Conservation (phyloP, 2,113 vertebrate species). For the Cyanistes caeruleus region DNA sequence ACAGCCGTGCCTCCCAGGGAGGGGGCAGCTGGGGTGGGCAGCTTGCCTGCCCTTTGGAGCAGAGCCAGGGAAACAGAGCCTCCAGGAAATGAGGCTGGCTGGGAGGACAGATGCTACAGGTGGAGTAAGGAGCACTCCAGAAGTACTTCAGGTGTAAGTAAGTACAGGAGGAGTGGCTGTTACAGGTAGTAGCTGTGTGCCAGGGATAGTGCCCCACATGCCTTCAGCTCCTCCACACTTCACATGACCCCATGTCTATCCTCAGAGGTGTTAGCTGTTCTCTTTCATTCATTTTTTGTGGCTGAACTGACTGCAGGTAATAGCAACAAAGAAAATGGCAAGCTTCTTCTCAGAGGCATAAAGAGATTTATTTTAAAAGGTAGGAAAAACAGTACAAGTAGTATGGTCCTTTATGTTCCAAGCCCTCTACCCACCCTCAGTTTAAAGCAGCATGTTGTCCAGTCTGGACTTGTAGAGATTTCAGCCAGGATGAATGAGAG, state of each 20-base stretch:
- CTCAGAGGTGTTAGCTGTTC: background rate
- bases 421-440: background rate
- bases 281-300: background rate
- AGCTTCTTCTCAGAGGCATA: background rate
- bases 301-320: background rate
- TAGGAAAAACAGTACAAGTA: background rate
- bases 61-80: background rate
- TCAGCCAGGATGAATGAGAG: background rate
- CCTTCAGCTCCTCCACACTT: background rate
- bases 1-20: background rate
- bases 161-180: background rate
- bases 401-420: background rate
- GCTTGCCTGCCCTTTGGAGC: rapidly evolving
- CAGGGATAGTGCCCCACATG: rapidly evolving
- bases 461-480: background rate
- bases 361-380: background rate
- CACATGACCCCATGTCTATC: background rate
- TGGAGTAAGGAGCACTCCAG: background rate
- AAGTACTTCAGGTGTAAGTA: background rate
- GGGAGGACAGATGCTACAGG: background rate
- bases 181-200: background rate
- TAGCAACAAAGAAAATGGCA: background rate
- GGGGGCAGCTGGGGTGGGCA: background rate
- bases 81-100: background rate
- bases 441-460: background rate